phyloP scores from a whole-genome alignment of 1,140 invertebrate species.

The Oedothorax gibbosus region DNA sequence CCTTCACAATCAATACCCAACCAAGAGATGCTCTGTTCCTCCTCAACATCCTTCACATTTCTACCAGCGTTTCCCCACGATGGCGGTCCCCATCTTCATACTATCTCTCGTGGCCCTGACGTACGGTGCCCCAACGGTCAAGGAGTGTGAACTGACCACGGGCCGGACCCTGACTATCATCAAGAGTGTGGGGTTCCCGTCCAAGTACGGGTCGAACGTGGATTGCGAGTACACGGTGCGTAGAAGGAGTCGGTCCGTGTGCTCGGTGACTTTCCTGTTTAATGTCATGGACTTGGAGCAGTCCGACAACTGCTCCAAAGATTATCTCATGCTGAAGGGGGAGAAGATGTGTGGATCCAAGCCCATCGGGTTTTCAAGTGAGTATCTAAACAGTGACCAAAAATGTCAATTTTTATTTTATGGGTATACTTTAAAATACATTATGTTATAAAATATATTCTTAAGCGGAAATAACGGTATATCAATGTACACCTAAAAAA shows the following conservation, averaged over 20 bases:
- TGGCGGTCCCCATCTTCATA: background rate
- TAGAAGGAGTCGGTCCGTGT: conserved; percentile 41
- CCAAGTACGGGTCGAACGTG: conserved; percentile 52
- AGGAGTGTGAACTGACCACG: conserved; percentile 57
- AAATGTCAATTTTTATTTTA: background rate
- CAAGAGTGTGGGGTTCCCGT: conserved; percentile 60
- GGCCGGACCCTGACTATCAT: conserved; percentile 57
- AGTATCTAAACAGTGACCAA: background rate
- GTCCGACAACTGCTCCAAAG: conserved; percentile 55
- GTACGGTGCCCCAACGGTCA: conserved; percentile 25
- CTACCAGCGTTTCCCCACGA: conserved; percentile 14
- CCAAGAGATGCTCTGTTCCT: conserved; percentile 4
- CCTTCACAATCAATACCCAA: background rate
- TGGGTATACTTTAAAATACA: background rate
- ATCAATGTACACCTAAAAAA: too few relatives aligned
- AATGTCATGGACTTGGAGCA: conserved; percentile 62
- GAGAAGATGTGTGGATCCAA: conserved; percentile 61
- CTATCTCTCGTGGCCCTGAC: background rate
- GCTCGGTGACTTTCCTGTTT: conserved; percentile 62
- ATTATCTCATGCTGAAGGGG: conserved; percentile 56
- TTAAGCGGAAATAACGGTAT: too few relatives aligned
- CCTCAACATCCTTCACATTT: background rate
- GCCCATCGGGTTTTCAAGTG: conserved; percentile 58
- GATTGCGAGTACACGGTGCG: conserved; percentile 62
- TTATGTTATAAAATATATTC: too few relatives aligned